Evolutionary conservation across 2,888 invertebrate species (phyloP).

Genomic region (Mythimna loreyi): DNA sequence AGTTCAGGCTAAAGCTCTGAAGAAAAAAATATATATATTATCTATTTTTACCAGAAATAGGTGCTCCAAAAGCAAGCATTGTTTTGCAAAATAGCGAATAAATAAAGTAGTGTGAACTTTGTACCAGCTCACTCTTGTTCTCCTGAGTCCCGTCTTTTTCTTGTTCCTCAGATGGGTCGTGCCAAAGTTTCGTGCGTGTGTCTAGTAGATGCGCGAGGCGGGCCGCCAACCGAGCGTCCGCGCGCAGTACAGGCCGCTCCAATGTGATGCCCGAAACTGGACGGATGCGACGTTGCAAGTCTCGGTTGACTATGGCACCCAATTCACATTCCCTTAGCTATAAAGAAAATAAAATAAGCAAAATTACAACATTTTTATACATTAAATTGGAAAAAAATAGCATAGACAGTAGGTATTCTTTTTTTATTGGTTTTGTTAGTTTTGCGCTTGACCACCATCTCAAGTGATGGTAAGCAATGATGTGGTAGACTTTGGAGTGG

Average conservation of each 20-base stretch:
- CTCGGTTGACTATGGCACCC: conserved; percentile 99
- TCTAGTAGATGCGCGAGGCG: conserved; percentile 98
- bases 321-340: conserved; percentile 97
- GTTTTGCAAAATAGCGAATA: background rate
- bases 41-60: background rate
- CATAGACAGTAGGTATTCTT: too few species aligned
- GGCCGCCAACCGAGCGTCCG: conserved; percentile 98
- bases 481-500: too few species aligned
- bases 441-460: too few species aligned
- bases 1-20: conserved; percentile 92
- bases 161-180: conserved; percentile 53
- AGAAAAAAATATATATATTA: background rate
- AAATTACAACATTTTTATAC: background rate
- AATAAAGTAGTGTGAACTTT: background rate
- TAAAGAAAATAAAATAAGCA: conserved; percentile 9
- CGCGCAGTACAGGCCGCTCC: conserved; percentile 96
- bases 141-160: conserved; percentile 68
- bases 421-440: too few species aligned
- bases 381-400: background rate
- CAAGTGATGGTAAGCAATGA: too few species aligned
- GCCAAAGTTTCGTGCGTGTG: conserved; percentile 95
- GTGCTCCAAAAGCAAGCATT: background rate
- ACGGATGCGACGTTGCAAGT: conserved; percentile 97
- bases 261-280: conserved; percentile 97
- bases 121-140: conserved; percentile 63